A percentile compares a stretch with the other conserved stretches of the same genome.
Conservation (phyloP, 2,797 vertebrate genomes). For the Neosalanx taihuensis region DNA sequence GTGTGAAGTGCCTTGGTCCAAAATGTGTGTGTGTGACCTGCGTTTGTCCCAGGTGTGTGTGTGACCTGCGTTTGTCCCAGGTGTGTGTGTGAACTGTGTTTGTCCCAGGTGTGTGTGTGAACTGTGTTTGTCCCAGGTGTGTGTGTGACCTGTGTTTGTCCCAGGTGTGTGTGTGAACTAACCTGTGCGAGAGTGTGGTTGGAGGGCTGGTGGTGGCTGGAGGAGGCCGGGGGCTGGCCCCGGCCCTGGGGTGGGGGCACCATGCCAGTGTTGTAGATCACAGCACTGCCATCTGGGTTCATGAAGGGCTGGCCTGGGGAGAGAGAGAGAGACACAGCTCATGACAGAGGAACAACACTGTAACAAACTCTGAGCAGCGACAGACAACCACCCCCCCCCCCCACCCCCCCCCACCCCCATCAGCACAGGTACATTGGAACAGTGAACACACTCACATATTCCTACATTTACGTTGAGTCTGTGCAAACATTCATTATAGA, state of each 20-base stretch:
- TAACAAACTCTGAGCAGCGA: background rate
- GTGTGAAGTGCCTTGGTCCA: no score
- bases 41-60: no score
- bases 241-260: constrained; percentile 77
- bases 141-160: background rate
- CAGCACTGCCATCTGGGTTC: constrained; percentile 81
- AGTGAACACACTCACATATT: background rate
- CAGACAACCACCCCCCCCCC: no score
- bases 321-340: background rate
- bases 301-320: constrained; percentile 82
- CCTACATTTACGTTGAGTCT: background rate
- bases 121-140: background rate
- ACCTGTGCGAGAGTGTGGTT: constrained; percentile 83
- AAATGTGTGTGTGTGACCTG: no score
- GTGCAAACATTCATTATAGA: constrained; percentile 14
- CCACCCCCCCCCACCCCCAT: no score
- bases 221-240: constrained; percentile 69
- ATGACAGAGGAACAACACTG: background rate
- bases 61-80: no score
- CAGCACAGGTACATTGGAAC: background rate
- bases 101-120: no score
- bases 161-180: constrained; percentile 32
- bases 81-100: no score
- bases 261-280: constrained; percentile 81
- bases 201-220: constrained; percentile 67